Conservation (phyloP, 2,797 vertebrate species). For the Falco concolor region DNA sequence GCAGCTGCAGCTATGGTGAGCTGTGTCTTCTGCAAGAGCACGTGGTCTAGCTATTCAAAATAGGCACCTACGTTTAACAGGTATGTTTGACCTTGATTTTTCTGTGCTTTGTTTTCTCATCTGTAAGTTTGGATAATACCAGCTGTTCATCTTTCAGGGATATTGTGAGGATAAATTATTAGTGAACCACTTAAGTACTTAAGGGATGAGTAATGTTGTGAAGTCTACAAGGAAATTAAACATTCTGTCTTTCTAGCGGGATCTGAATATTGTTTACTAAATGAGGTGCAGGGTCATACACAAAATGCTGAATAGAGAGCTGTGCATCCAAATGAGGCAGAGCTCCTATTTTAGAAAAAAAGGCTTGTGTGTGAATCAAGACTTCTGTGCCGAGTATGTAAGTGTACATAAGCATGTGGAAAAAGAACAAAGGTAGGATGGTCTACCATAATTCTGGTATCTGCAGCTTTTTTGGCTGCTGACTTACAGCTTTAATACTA, state of each 20-base stretch:
- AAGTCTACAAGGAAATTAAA: conserved; percentile 41
- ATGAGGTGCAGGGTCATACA: conserved; percentile 2
- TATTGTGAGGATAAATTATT: conserved; percentile 51
- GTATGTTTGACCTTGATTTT: conserved; percentile 20
- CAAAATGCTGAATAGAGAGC: neutral
- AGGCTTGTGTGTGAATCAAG: neutral
- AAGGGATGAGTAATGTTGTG: conserved; percentile 43
- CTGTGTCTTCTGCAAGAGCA: neutral
- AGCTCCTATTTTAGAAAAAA: neutral
- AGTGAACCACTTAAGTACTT: conserved; percentile 42
- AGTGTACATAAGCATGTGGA: neutral
- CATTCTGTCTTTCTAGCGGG: conserved; percentile 36
- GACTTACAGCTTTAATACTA: neutral
- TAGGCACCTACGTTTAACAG: neutral
- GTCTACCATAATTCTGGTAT: neutral
- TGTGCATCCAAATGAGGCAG: conserved; percentile 9
- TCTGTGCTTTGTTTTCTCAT: conserved; percentile 21
- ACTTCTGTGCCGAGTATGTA: neutral
- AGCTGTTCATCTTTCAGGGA: conserved; percentile 31
- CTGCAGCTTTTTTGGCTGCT: neutral
- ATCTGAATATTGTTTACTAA: conserved; percentile 40
- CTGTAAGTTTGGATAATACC: conserved; percentile 29
- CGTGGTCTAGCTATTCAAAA: neutral
- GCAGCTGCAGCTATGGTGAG: neutral
- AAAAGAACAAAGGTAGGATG: neutral